phyloP scores from a whole-genome alignment of 2,113 vertebrate species.

The Mastomys natalensis region DNA sequence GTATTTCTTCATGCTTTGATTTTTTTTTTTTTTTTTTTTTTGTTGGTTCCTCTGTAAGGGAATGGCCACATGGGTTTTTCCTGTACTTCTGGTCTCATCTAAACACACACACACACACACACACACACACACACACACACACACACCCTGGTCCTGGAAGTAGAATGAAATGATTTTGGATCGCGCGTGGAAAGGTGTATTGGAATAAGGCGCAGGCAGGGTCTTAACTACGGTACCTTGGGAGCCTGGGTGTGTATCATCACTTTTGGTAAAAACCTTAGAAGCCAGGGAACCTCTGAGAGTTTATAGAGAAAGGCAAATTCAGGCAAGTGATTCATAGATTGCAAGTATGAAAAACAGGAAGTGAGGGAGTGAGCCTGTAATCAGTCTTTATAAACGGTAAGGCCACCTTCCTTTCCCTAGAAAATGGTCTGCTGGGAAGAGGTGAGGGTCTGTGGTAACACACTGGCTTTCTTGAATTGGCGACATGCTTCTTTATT shows the following conservation, averaged over 20 bases:
- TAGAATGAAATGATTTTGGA: neutral
- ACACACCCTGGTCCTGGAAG: neutral
- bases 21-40: too few species aligned
- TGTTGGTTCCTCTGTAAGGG: neutral
- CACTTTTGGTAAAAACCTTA: neutral
- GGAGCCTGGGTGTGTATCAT: neutral
- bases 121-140: neutral
- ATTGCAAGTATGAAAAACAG: conserved; percentile 64
- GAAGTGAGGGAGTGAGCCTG: conserved; percentile 50
- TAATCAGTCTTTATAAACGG: conserved; percentile 58
- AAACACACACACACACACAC: too few species aligned
- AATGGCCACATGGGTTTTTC: neutral
- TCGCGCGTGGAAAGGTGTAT: neutral
- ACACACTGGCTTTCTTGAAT: conserved; percentile 18
- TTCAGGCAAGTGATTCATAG: conserved; percentile 64
- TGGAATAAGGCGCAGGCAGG: neutral
- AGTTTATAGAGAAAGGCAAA: conserved; percentile 51
- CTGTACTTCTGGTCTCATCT: neutral
- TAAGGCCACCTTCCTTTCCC: conserved; percentile 10
- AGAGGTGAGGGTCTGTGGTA: neutral
- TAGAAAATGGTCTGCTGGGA: neutral
- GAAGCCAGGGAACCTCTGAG: neutral
- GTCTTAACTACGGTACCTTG: neutral
- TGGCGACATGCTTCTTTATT: conserved; percentile 24
- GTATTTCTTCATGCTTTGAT: neutral